Base-by-base conservation (phyloP, 2,888 invertebrate genomes). In the Pyrochroa serraticornis region DNA sequence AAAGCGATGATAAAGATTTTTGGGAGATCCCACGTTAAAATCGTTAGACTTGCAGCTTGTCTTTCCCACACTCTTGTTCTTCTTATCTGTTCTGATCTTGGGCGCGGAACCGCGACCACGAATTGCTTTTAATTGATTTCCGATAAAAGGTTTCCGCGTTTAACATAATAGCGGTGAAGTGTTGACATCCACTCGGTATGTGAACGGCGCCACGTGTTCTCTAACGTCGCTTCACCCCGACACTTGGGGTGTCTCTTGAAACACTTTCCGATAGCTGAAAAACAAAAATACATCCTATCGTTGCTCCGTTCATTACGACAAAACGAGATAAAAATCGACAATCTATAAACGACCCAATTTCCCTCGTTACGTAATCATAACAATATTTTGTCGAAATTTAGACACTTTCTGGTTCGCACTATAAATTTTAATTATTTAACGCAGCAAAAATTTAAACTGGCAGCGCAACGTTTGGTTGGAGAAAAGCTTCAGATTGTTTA, bases 91-190 rank as follows among this genome's bases (percentile, higher is more conserved):
- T 47, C 47, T 67, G 66, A 67, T 65, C 66, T 65, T 65, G 63
- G 68, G 64, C 64, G 60, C 64, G 64, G 70, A 70, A 72, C 71
- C 74, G 68, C 73, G 75, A 77, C 76, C 76, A 75, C 74, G 77
- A 76, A 75, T 76, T 75, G 74, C 78, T 77, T 77, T 77, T 79
- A 79, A 79, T 79, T 79, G 79, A 78, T 79, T 79, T 78, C 75
- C 78, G 75, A 78, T 79, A 78, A 77, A 78, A 78, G 77, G 77
- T 78, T 77, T 75, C 74, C 72, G 59, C 76, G 75, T 78, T 78
- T 77, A 75, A 75, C 75, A 77, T 77, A 78, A 77, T 78, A 77
- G 78, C 76, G 76, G 76, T 73, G 69, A 77, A 77, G 77, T 76
- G 77, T 75, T 76, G 77, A 78, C 77, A 78, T 72, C 74, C 72